phyloP scores from a whole-genome alignment of 2,888 invertebrate species.

The Neocrepidodera transversa region DNA sequence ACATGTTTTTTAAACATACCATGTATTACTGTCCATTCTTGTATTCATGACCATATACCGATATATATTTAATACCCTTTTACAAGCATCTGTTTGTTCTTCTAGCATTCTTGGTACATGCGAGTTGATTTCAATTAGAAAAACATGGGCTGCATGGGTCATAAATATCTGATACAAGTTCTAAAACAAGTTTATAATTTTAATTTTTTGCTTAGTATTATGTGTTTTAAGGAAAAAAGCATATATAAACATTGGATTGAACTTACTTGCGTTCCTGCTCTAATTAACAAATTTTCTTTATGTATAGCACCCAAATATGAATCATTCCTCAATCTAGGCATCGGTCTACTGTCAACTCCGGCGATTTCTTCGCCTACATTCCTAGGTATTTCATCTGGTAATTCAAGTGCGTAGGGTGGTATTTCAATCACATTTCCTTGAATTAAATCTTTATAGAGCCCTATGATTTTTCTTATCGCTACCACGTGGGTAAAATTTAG shows the following conservation, averaged over 20 bases:
- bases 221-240: neutral
- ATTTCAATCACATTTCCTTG: slow-evolving; percentile 80
- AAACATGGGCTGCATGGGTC: slow-evolving; percentile 94
- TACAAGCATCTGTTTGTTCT: slow-evolving; percentile 95
- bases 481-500: slow-evolving; percentile 85
- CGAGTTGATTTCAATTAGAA: slow-evolving; percentile 74
- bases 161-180: slow-evolving; percentile 88
- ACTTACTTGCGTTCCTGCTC: slow-evolving; percentile 79
- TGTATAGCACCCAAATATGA: slow-evolving; percentile 86
- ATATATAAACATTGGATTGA: neutral
- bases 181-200: slow-evolving; percentile 60
- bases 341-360: slow-evolving; percentile 33
- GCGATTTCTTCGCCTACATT: slow-evolving; percentile 34
- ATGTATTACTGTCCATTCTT: slow-evolving; percentile 88
- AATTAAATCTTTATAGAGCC: slow-evolving; percentile 95
- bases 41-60: slow-evolving; percentile 97
- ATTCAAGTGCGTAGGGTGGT: slow-evolving; percentile 81
- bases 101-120: slow-evolving; percentile 76
- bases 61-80: slow-evolving; percentile 94
- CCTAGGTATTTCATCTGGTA: slow-evolving; percentile 62
- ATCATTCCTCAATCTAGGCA: slow-evolving; percentile 75
- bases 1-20: too few species aligned
- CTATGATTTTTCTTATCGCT: slow-evolving; percentile 87
- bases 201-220: neutral
- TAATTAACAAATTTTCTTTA: slow-evolving; percentile 78